A percentile compares a stretch with the other conserved stretches of the same genome.
Evolutionary conservation across 2,888 invertebrate species (phyloP).

Genomic region (Drosophila cognata): DNA sequence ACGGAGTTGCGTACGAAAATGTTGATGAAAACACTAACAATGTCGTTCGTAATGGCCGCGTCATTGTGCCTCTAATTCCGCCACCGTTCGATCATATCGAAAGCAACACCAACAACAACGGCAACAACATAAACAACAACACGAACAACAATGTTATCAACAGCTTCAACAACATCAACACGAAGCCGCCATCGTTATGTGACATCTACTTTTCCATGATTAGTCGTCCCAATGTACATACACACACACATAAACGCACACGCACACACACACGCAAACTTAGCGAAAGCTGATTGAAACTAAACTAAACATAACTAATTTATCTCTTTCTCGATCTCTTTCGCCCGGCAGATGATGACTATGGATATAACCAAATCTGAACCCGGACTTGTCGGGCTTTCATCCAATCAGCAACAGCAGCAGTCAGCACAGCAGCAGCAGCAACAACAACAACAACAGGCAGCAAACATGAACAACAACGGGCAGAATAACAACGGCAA

Average conservation of each 20-base stretch:
- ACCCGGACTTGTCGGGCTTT: constrained; percentile 85
- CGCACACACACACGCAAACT: neutral
- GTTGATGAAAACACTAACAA: neutral
- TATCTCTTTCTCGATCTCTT: neutral
- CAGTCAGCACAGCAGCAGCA: constrained; percentile 48
- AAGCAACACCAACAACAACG: neutral
- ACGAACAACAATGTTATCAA: neutral
- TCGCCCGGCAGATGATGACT: constrained; percentile 88
- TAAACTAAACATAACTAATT: constrained; percentile 2
- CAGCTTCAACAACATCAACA: neutral
- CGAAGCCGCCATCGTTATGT: neutral
- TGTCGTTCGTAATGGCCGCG: too few species aligned
- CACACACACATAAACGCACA: neutral
- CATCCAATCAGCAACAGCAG: constrained; percentile 79
- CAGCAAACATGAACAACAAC: constrained; percentile 61
- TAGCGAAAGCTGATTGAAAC: neutral
- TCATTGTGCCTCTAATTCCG: constrained; percentile 32
- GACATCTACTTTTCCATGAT: neutral
- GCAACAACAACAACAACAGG: constrained; percentile 65
- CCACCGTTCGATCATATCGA: neutral
- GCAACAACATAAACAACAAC: neutral
- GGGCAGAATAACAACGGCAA: constrained; percentile 55
- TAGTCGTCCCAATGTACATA: constrained; percentile 23
- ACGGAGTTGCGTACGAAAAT: neutral
- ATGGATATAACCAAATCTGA: constrained; percentile 95